phyloP scores from a whole-genome alignment of 2,797 vertebrate genomes.

The Hyperoplus immaculatus region DNA sequence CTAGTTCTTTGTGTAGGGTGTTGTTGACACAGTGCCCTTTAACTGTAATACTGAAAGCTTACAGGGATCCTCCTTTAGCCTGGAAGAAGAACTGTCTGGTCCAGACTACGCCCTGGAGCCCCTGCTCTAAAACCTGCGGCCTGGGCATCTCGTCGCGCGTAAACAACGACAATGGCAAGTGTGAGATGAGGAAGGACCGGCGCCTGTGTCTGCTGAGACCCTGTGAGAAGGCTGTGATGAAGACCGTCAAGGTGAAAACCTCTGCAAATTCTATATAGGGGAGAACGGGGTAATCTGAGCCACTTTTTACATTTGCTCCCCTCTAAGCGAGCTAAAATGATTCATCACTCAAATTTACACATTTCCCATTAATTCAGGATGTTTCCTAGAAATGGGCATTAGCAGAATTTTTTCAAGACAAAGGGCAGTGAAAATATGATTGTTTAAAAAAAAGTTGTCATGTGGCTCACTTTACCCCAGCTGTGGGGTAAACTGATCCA shows the following conservation, averaged over 20 bases:
- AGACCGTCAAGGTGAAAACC: constrained; percentile 88
- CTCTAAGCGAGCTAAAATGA: no score
- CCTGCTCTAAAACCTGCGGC: constrained; percentile 94
- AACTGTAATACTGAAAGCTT: constrained; percentile 90
- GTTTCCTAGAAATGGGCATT: no score
- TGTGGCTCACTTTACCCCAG: no score
- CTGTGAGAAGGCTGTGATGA: constrained; percentile 85
- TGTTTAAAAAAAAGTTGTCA: no score
- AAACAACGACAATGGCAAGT: constrained; percentile 93
- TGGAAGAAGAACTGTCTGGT: constrained; percentile 95
- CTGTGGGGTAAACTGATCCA: no score
- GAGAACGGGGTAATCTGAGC: no score
- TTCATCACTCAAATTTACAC: no score
- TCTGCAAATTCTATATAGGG: no score
- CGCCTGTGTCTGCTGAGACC: constrained; percentile 93
- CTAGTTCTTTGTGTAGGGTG: constrained; percentile 39
- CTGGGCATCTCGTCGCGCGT: constrained; percentile 93
- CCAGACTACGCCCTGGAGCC: constrained; percentile 94
- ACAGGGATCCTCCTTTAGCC: constrained; percentile 92
- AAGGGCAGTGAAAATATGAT: no score
- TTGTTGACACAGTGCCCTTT: constrained; percentile 77
- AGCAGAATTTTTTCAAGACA: no score
- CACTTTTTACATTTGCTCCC: no score
- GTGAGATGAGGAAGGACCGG: constrained; percentile 93
- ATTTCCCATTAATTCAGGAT: no score